These are phyloP conservation scores for Folsomia manolachei DNA, from an alignment of 2,888 invertebrate genomes.

Conservation along the genomic window DNA sequence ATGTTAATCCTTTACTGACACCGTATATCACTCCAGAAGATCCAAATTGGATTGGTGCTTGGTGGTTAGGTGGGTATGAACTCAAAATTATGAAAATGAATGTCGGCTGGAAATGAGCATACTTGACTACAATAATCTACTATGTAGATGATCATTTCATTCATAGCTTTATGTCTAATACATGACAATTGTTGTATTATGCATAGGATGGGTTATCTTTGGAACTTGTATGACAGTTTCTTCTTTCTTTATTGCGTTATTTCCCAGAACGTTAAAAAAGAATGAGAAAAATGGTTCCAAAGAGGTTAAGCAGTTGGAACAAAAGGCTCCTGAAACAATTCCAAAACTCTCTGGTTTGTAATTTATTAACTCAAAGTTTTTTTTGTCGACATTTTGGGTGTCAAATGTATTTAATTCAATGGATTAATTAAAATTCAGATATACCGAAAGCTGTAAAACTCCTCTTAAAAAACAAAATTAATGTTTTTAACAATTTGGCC, in stretches of 20 bases:
- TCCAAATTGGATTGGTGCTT: conserved; percentile 71
- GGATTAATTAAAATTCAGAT: too few relatives aligned
- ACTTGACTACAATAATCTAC: background rate
- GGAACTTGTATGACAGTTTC: conserved; percentile 61
- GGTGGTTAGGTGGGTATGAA: conserved; percentile 63
- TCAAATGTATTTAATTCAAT: background rate
- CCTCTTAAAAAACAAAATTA: conserved; percentile 61
- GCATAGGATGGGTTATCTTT: conserved; percentile 56
- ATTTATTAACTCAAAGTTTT: background rate
- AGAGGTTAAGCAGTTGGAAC: background rate
- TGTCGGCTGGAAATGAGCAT: background rate
- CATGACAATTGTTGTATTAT: too few relatives aligned
- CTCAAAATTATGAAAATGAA: background rate
- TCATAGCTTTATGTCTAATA: background rate
- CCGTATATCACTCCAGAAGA: conserved; percentile 61
- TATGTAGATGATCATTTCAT: conserved; percentile 3
- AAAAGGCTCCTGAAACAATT: conserved; percentile 23
- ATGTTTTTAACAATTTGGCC: conserved; percentile 65
- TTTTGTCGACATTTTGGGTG: conserved; percentile 5
- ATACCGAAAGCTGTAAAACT: conserved; percentile 62
- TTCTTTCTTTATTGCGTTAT: conserved; percentile 64
- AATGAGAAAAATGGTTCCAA: conserved; percentile 50
- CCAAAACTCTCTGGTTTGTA: conserved; percentile 36
- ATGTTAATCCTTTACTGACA: conserved; percentile 62
- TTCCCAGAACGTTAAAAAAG: conserved; percentile 61